Evolutionary conservation across 1,140 invertebrate species (phyloP), one percentile per base, ranked within the genome.

Genomic region (Microplitis demolitor): DNA sequence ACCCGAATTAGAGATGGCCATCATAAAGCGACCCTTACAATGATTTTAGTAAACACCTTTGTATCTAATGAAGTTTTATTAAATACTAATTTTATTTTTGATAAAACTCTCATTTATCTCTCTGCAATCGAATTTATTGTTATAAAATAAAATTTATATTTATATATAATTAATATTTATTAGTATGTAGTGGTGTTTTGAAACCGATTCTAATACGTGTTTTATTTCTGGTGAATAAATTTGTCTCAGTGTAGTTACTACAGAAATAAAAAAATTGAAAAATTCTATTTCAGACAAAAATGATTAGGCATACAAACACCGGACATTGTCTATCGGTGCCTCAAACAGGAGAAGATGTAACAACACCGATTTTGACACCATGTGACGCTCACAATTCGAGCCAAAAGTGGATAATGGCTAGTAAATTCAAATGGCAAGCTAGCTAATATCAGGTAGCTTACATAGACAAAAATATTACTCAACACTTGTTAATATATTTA

Each of bases 401-500:
- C 11, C 97, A 99, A 85, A 92, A 96, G 83, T 99, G 97, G 97
- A 91, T 95, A 62, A 98, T 98, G 97, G 93, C 96, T 83, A 93
- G 93, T 73, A 96, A 97, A 87, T 97, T 97, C 85, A 95, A 96
- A 86, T 97, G 96, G 96, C 95, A 97, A 88, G 94, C 95, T 63
- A 87, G 86, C 85, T 86, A 87, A 85, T 87, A 87, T 75, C 67
- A 69, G 77, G 66, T 72, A 72, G 63, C 61, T 64, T 64, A 37
- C 35, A 74, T 78, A 61, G 54, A 63, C 45, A 71, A 77, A 31
- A 78, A 79, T 56, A 76, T 54, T 63, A 79, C 74, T 74, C 78
- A 80, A 83, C 79, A 80, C 72, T 85, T 83, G 83, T 86, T 85
- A 75, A 82, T 78, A 74, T 80, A 80, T 83, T 81, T 79, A 83